phyloP scores from a whole-genome alignment of 1,140 invertebrate genomes.

The Lepidotrigona ventralis region DNA sequence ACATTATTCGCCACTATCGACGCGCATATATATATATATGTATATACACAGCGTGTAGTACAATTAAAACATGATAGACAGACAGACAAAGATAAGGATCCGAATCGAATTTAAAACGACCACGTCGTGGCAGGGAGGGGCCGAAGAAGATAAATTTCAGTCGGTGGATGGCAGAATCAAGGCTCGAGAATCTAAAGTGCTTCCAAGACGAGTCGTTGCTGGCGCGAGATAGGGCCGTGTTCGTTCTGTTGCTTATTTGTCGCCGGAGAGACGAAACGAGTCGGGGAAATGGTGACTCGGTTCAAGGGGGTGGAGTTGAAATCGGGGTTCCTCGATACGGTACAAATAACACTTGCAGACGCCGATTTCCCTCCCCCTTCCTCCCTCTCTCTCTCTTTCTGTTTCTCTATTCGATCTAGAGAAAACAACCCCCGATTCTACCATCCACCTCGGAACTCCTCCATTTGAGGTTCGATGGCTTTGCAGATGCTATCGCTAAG shows the following conservation, averaged over 20 bases:
- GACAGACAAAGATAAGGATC: constrained; percentile 44
- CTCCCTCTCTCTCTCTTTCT: neutral
- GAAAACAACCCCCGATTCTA: constrained; percentile 38
- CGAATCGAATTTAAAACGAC: constrained; percentile 63
- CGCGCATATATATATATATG: no score
- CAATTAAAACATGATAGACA: constrained; percentile 49
- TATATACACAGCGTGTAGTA: neutral
- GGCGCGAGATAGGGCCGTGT: constrained; percentile 60
- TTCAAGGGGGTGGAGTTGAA: constrained; percentile 39
- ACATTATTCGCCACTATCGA: neutral
- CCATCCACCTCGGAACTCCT: constrained; percentile 33
- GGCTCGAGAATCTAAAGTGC: constrained; percentile 60
- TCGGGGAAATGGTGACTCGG: constrained; percentile 55
- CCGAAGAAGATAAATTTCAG: constrained; percentile 65
- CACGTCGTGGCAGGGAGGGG: constrained; percentile 18
- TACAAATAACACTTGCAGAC: constrained; percentile 64
- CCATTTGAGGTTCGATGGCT: constrained; percentile 52
- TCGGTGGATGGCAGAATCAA: constrained; percentile 53
- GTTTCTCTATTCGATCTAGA: constrained; percentile 6
- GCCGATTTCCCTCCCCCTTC: constrained; percentile 10
- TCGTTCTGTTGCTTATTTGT: constrained; percentile 66
- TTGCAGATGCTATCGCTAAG: constrained; percentile 58
- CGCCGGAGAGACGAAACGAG: constrained; percentile 65
- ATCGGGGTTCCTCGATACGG: constrained; percentile 56
- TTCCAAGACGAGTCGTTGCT: constrained; percentile 50